phyloP scores from a whole-genome alignment of 2,113 vertebrate species.

The Delphinapterus leucas region DNA sequence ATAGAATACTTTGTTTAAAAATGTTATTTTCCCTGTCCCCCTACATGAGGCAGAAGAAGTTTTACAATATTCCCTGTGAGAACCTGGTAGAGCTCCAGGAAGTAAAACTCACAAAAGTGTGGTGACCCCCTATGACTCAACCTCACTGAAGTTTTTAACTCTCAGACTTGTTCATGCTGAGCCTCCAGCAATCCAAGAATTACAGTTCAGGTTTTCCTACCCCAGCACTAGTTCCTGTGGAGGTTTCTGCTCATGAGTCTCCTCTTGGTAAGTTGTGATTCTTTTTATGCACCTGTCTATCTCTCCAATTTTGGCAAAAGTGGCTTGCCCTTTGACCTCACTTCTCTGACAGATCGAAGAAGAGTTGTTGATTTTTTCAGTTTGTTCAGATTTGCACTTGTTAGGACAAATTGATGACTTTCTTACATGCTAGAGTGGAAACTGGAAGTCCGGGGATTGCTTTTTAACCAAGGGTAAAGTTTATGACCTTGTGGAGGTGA shows the following conservation, averaged over 20 bases:
- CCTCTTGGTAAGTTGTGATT: not conserved
- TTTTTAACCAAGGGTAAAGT: not conserved
- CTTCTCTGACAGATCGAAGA: not conserved
- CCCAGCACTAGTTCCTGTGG: not conserved
- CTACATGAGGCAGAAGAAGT: not conserved
- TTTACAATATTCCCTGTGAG: not conserved
- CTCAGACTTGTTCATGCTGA: not conserved
- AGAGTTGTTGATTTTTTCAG: not conserved
- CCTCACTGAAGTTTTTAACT: not conserved
- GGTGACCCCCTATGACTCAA: not conserved
- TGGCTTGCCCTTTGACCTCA: not conserved
- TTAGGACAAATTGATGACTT: not conserved
- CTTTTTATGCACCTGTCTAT: not conserved
- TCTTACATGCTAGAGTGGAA: not conserved
- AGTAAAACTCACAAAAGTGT: not conserved
- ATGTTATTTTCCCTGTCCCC: not conserved
- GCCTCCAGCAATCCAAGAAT: not conserved
- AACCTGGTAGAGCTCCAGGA: not conserved
- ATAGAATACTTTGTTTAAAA: not conserved
- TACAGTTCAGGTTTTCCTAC: not conserved
- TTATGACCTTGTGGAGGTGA: not conserved
- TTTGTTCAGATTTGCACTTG: not conserved
- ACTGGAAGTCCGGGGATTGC: not conserved
- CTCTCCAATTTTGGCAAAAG: not conserved
- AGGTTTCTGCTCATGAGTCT: not conserved